Evolutionary conservation across 2,797 vertebrate species (phyloP), one percentile per base, ranked within the genome.

Genomic region (Gephyroberyx darwinii): DNA sequence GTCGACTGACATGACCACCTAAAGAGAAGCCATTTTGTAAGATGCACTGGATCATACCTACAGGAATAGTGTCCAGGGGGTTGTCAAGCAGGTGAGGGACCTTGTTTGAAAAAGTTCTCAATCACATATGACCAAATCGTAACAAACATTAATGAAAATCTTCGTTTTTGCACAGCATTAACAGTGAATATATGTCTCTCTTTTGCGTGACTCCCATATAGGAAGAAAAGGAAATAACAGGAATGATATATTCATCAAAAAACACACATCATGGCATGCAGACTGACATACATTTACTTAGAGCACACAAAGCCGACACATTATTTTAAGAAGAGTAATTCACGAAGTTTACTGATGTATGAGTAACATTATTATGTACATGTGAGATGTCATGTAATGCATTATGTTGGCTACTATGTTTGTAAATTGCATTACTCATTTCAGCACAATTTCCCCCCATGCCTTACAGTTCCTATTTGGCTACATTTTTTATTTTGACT

Each of bases 21-120:
- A 22, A 56, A 80, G 26, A 62, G 26, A 60, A 56, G 68, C 31
- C 48, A 54, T 52, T 48, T 62, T 55, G n/a, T 45, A 52, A 26
- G 39, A 63, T 53, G 39, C 47, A 0, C 55, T 1, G 56, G 70
- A 61, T 82, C 41, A 2, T 3, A 7, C 2, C 5, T 19, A 59
- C 53, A 74, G 45, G 64, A 63, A n/a, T 58, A 7, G 4, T 39
- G 69, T 45, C 57, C 63, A 33, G 60, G 66, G 12, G 58, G 66
- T 65, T 85, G 56, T 77, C 61, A 66, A 71, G 53, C 75, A 90
- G 89, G 89, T 90, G 86, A 89, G 89, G 69, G 35, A 65, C 50
- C 30, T 19, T 13, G 48, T 68, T 35, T 43, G 66, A 63, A 68
- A 71, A 8, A 26, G 20, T 12, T 19, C 19, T 14, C 10, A 14